Evolutionary conservation across 2,888 invertebrate species (phyloP).

Genomic region (Leucoptera coffeella): DNA sequence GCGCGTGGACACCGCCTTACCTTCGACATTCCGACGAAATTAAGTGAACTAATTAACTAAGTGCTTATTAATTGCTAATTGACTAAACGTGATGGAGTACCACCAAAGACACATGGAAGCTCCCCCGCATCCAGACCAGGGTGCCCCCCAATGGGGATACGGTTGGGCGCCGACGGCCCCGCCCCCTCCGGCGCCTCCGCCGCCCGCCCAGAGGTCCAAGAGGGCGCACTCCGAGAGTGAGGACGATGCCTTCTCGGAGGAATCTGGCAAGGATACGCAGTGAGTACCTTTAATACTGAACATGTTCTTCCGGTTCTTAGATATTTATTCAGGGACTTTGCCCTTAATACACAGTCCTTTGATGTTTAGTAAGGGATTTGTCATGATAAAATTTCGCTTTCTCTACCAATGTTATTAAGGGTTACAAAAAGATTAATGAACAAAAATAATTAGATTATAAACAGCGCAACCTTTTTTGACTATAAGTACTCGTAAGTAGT

Average conservation of each 20-base stretch:
- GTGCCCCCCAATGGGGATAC: constrained; percentile 53
- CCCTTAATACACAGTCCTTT: too few relatives aligned
- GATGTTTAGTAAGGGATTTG: too few relatives aligned
- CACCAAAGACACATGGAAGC: constrained; percentile 35
- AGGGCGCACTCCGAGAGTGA: constrained; percentile 81
- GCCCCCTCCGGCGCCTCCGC: constrained; percentile 24
- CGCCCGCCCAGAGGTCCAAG: constrained; percentile 51
- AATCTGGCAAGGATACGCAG: constrained; percentile 81
- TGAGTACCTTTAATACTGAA: constrained; percentile 46
- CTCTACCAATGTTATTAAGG: too few relatives aligned
- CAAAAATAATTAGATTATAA: too few relatives aligned
- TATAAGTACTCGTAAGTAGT: too few relatives aligned
- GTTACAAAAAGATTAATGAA: too few relatives aligned
- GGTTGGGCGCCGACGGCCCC: constrained; percentile 31
- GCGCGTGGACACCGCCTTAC: constrained; percentile 8
- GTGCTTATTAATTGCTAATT: not conserved
- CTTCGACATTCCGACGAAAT: not conserved
- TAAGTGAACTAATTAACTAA: too few relatives aligned
- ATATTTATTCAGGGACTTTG: too few relatives aligned
- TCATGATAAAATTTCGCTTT: too few relatives aligned
- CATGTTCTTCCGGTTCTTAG: not conserved
- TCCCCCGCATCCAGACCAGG: constrained; percentile 27
- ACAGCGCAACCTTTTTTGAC: too few relatives aligned
- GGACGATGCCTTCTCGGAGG: constrained; percentile 88
- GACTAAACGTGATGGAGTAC: constrained; percentile 22